Base-by-base conservation (phyloP, 2,113 vertebrate genomes). In the Gasterosteus aculeatus region DNA sequence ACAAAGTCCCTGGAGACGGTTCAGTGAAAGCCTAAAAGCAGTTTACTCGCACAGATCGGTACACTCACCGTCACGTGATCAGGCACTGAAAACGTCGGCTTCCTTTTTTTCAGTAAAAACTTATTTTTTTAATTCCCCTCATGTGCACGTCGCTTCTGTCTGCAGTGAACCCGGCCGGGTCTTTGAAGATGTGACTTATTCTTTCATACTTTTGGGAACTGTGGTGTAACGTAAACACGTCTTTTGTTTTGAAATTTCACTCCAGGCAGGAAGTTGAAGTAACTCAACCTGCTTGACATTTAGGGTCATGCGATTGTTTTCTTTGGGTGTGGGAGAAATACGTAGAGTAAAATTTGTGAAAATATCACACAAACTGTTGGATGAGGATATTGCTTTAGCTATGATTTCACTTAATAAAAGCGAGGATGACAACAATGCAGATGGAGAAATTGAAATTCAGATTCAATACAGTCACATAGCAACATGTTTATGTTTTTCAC, bases 11-110 rank as follows among this genome's bases (percentile, higher is more conserved):
- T 3, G 35, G 60, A 76, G 80, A 68, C 8, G n/a, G 0, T 4
- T 1, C 44, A 3, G n/a, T 54, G n/a, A 33, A 76, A 67, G 56
- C 76, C 63, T 54, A 5, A 10, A 38, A 46, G 75, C 19, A 1
- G 54, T 69, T 31, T 72, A 44, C 78, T 75, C 83, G 41, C 75
- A 81, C 75, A 51, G 56, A 75, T 77, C 76, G 76, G 67, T 76
- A 56, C 77, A 14, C 54, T 42, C 29, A 2, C 10, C 22, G 2
- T 63, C 46, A 10, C 51, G 42, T 38, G 56, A 53, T 67, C 64
- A 54, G 10, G 35, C 22, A 15, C 70, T 67, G 39, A 44, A 81
- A 81, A 67, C 67, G 74, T 41, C 51, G 9, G n/a, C 3, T 15
- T 29, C 14, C 10, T 7, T 59, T 74, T 59, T 74, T 12, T 58